Evolutionary conservation across 2,888 invertebrate genomes (phyloP).

Genomic region (Nineta flava): DNA sequence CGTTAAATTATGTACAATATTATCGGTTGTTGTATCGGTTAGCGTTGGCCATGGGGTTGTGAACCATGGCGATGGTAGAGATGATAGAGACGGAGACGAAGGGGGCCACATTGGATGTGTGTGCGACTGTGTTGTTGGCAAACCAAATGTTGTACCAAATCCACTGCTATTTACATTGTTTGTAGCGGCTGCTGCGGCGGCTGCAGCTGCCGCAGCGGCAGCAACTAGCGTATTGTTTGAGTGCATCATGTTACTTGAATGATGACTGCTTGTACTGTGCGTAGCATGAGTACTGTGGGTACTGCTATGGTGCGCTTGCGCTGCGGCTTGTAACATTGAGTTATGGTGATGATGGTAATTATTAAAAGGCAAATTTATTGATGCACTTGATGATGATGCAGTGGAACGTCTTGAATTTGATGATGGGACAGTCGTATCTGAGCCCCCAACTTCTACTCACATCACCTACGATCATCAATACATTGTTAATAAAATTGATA

Average conservation of each 20-base stretch:
- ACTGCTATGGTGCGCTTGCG: neutral
- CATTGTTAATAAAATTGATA: neutral
- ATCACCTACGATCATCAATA: slow-evolving; percentile 27
- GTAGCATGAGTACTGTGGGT: neutral
- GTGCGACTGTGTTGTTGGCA: neutral
- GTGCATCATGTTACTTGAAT: too few species aligned
- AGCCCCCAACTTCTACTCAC: slow-evolving; percentile 34
- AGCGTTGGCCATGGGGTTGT: neutral
- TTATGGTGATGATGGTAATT: neutral
- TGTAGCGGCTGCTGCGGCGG: neutral
- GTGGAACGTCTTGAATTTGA: neutral
- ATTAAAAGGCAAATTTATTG: too few species aligned
- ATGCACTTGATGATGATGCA: neutral
- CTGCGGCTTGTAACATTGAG: neutral
- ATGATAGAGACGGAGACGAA: neutral
- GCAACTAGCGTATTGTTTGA: neutral
- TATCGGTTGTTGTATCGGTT: neutral
- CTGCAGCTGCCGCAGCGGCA: neutral
- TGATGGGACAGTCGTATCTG: slow-evolving; percentile 14
- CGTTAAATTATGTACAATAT: slow-evolving; percentile 2
- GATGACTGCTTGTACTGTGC: neutral
- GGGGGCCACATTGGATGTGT: neutral
- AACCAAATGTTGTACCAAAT: neutral
- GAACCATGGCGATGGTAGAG: neutral
- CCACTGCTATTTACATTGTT: too few species aligned